Conservation (phyloP, 2,797 vertebrate genomes). For the Myotis planiceps region DNA sequence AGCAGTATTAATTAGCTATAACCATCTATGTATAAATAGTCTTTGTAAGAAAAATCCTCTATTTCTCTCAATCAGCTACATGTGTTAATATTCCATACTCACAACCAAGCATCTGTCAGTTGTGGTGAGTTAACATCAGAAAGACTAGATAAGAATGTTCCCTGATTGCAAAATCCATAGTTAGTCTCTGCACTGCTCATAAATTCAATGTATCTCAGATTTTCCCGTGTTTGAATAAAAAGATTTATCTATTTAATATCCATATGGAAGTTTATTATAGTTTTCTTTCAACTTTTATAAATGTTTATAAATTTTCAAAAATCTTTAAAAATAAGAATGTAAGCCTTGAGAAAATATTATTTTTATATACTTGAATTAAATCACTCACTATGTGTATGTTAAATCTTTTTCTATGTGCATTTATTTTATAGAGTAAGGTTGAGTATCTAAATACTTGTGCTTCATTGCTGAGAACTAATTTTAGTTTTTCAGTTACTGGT, state of each 20-base stretch:
- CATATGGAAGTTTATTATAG: neutral
- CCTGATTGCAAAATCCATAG: neutral
- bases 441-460: neutral
- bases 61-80: neutral
- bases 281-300: neutral
- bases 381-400: neutral
- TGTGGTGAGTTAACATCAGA: neutral
- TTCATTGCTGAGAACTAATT: neutral
- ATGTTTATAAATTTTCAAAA: neutral
- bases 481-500: neutral
- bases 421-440: neutral
- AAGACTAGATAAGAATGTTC: neutral
- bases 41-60: neutral
- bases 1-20: neutral
- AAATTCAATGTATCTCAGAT: neutral
- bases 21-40: neutral
- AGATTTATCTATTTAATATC: neutral
- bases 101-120: neutral
- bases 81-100: neutral
- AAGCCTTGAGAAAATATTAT: neutral
- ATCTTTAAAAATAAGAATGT: neutral
- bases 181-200: neutral
- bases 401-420: neutral
- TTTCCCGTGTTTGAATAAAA: neutral
- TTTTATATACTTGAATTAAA: neutral